Percentiles rank a stretch among this genome's conserved stretches.
phyloP scores from a whole-genome alignment of 2,797 vertebrate species.

The Vireo griseus region DNA sequence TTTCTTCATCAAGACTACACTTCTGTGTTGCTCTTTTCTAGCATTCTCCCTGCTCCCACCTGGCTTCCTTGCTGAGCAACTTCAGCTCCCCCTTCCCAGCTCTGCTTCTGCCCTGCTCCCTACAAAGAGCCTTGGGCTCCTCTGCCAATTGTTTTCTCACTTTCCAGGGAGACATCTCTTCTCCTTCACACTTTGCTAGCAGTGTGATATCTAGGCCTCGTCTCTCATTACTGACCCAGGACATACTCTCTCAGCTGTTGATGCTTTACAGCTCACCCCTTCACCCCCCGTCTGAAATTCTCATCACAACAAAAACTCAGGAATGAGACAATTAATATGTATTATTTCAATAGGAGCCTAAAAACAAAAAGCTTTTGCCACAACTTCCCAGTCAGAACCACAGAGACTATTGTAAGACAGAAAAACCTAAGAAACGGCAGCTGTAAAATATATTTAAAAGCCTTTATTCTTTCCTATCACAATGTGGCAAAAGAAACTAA shows the following conservation, averaged over 20 bases:
- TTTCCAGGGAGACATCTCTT: not conserved
- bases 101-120: not conserved
- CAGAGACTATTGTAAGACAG: slow-evolving; percentile 57
- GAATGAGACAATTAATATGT: slow-evolving; percentile 43
- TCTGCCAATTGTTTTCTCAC: not conserved
- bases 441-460: slow-evolving; percentile 59
- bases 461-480: slow-evolving; percentile 72
- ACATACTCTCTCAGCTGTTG: not conserved
- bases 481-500: slow-evolving; percentile 71
- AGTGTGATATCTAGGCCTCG: not conserved
- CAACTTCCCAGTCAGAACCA: slow-evolving; percentile 45
- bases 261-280: not conserved
- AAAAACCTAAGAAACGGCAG: slow-evolving; percentile 63
- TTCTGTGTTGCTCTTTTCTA: not conserved
- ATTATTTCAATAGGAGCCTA: slow-evolving; percentile 53
- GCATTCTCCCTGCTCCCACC: not conserved
- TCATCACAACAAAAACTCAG: slow-evolving; percentile 12
- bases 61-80: not conserved
- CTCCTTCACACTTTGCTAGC: not conserved
- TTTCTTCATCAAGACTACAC: not conserved
- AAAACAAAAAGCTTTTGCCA: slow-evolving; percentile 64
- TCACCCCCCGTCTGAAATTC: not conserved
- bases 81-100: not conserved
- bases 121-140: not conserved
- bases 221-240: not conserved